These are phyloP conservation scores for Cephus pulcher DNA, from an alignment of 2,888 invertebrate genomes.

Conservation along the genomic window DNA sequence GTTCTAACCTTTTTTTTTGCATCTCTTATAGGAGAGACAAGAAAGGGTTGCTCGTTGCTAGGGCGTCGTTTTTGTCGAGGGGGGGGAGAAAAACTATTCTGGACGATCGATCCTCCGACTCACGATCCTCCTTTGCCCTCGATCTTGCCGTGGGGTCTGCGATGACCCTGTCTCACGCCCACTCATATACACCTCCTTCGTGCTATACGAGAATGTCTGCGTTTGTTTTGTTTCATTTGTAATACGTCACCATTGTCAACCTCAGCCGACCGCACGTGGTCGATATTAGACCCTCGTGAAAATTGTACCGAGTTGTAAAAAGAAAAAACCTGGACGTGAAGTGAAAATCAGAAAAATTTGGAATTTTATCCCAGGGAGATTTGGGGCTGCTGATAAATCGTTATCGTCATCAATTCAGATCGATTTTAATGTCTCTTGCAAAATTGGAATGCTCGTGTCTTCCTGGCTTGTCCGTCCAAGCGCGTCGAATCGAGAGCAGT, in stretches of 20 bases:
- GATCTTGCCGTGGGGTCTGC: neutral
- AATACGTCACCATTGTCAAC: neutral
- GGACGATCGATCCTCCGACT: neutral
- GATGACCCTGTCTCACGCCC: constrained; percentile 3
- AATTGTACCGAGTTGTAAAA: neutral
- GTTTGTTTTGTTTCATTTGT: neutral
- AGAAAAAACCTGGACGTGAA: neutral
- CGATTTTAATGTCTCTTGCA: neutral
- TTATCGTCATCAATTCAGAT: neutral
- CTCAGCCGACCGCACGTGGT: neutral
- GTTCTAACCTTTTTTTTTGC: neutral
- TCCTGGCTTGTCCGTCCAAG: neutral
- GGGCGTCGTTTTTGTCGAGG: neutral
- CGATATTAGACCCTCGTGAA: neutral
- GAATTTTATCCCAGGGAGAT: neutral
- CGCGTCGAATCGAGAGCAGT: constrained; percentile 2
- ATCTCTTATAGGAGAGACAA: neutral
- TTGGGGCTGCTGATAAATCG: neutral
- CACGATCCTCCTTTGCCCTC: neutral
- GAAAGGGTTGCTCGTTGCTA: neutral
- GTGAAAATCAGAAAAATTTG: neutral
- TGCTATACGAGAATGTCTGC: neutral
- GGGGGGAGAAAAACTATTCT: neutral
- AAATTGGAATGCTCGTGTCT: neutral
- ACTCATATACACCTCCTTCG: neutral